Evolutionary conservation across 2,113 vertebrate species (phyloP), one percentile per base, ranked within the genome.

Genomic region (Natator depressus): DNA sequence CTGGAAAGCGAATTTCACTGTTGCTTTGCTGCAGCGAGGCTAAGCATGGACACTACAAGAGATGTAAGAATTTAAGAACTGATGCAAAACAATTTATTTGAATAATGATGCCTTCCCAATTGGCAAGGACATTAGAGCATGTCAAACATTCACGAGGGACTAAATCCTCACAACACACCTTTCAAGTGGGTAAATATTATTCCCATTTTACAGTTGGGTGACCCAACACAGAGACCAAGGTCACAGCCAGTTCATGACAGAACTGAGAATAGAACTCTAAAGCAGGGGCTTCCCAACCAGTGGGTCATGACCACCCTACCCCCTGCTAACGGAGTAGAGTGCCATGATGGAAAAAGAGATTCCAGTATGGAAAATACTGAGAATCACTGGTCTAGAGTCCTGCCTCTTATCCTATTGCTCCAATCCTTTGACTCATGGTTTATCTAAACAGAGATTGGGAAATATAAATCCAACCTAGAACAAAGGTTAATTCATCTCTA

Each of bases 81-180:
- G 50, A 27, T 62, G 96, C 94, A 92, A 90, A 95, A 89, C 4
- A 78, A 22, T 95, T 94, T 91, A 27, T 86, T 57, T 94, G 83
- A 94, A 89, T 86, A 93, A 94, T 79, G 83, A 89, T 90, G 84
- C 35, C 80, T 82, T 84, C 59, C 62, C 86, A 27, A 82, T 95
- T 95, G 85, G 25, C 91, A 82, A 62, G 49, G 78, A 86, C 87
- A 42, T 53, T 90, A 75, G 82, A 82, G 91, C 75, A 69, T 27
- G 93, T 89, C 80, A 89, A n/a, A 84, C 13, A 29, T 49, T 53
- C 49, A 53, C 93, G 72, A 72, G 87, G 0, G 0, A 62, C 29
- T 50, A 42, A 96, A 89, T 90, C 65, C 54, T 24, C 54, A 51
- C 29, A 83, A 95, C 55, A 55, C 87, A 84, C 80, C 91, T 93